phyloP scores from a whole-genome alignment of 2,888 invertebrate genomes.

The Parthenolecanium corni region DNA sequence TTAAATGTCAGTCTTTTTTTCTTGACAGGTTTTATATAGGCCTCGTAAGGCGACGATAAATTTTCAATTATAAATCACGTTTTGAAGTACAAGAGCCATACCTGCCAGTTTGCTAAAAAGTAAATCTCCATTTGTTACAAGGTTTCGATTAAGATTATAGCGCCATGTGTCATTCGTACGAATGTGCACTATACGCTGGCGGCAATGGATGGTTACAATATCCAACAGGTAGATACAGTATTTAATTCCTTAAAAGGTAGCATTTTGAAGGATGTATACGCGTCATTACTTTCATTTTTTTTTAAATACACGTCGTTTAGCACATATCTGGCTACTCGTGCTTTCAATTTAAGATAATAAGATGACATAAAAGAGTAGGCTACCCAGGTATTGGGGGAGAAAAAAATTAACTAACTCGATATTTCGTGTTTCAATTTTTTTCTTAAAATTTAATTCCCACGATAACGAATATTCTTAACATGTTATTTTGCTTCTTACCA shows the following conservation, averaged over 20 bases:
- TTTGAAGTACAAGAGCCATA: not conserved
- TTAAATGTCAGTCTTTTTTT: too few relatives aligned
- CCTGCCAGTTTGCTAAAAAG: not conserved
- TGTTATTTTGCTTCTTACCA: too few relatives aligned
- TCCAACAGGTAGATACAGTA: conserved; percentile 18
- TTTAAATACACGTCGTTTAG: not conserved
- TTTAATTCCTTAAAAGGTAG: conserved; percentile 22
- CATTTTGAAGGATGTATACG: conserved; percentile 2
- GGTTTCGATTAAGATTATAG: conserved; percentile 6
- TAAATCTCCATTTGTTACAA: conserved; percentile 2
- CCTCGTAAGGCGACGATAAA: too few relatives aligned
- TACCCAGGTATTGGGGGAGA: too few relatives aligned
- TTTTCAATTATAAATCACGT: not conserved
- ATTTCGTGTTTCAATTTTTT: too few relatives aligned
- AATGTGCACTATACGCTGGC: conserved; percentile 15
- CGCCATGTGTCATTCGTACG: conserved; percentile 18
- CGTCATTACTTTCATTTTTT: conserved; percentile 17
- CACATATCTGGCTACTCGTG: too few relatives aligned
- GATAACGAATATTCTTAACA: too few relatives aligned
- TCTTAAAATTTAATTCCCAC: too few relatives aligned
- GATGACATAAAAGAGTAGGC: too few relatives aligned
- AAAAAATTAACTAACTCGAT: too few relatives aligned
- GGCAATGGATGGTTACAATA: conserved; percentile 13
- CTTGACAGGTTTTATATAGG: too few relatives aligned
- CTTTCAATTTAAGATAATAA: too few relatives aligned